Evolutionary conservation across 1,140 invertebrate species (phyloP), one percentile per base, ranked within the genome.

Genomic region (Melitaea cinxia): DNA sequence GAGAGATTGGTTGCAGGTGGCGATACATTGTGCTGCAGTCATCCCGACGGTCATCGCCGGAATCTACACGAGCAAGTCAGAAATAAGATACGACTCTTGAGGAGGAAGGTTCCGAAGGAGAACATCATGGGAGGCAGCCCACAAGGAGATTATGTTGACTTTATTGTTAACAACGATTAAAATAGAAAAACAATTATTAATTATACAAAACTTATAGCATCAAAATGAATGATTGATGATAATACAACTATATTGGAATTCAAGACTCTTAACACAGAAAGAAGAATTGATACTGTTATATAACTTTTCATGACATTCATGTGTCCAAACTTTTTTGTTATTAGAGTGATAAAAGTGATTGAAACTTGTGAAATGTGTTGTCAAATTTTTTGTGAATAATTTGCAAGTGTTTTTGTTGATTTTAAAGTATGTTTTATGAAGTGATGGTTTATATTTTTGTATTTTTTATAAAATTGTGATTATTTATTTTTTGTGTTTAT

Each of bases 1-100:
- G 50, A 69, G 71, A 76, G 78, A 85, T 87, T 90, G 83, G 83
- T 73, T 90, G 88, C 88, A 90, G 88, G 88, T 80, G 88, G 88
- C 70, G 88, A 90, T 68, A 68, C 86, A 47, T 67, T 90, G 67
- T 90, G 88, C 82, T 90, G 88, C 67, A 67, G 61, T 15, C 88
- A 90, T 39, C 80, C 81, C 0, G 67, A 82, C 26, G 88, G 88
- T 6, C 88, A 90, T 24, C 83, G 85, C 5, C 62, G 83, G n/a
- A 78, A 70, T 12, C 62, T 90, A 1, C 88, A 90, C 60, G 75
- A 80, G 19, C 65, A 72, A 14, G 75, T 90, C 0, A 65, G 82
- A 26, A 78, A 67, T 52, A 86, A 85, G 61, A 76, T 90, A 9
- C 65, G 77, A 5, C 65, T 65, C 37, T 52, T 88, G 71, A 77